These are phyloP conservation scores for Antheraea yamamai DNA, from an alignment of 2,888 invertebrate genomes.

Conservation along the genomic window DNA sequence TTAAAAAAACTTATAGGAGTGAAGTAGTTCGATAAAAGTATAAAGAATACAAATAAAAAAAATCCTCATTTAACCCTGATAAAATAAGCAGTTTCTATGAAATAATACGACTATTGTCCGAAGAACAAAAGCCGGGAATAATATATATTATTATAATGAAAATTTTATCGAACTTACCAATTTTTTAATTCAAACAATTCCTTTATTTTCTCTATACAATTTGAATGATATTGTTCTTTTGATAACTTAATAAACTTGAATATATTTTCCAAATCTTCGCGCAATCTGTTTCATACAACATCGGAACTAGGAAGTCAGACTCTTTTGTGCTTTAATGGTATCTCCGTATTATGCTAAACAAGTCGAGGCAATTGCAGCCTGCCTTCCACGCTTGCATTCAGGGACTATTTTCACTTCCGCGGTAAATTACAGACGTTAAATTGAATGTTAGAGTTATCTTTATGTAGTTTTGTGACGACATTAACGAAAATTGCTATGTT, in stretches of 20 bases:
- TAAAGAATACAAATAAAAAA: too few relatives aligned
- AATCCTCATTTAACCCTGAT: too few relatives aligned
- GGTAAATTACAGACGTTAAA: conserved; percentile 60
- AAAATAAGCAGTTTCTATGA: too few relatives aligned
- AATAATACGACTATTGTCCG: too few relatives aligned
- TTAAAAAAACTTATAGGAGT: too few relatives aligned
- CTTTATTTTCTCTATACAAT: too few relatives aligned
- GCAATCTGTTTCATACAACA: conserved; percentile 3
- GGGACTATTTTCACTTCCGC: conserved; percentile 60
- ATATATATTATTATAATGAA: too few relatives aligned
- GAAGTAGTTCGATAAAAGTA: too few relatives aligned
- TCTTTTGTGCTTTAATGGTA: conserved; percentile 69
- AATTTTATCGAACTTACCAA: too few relatives aligned
- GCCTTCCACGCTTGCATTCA: conserved; percentile 49
- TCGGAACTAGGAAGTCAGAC: neutral
- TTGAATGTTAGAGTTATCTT: conserved; percentile 44
- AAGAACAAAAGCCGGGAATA: too few relatives aligned
- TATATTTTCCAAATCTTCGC: neutral
- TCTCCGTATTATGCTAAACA: conserved; percentile 77
- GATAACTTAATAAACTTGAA: neutral
- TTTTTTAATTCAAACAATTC: too few relatives aligned
- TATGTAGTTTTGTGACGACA: conserved; percentile 25
- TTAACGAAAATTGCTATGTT: conserved; percentile 30
- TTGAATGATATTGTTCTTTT: neutral
- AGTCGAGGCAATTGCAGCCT: conserved; percentile 65